Percentiles rank a stretch among this genome's conserved stretches.
Conservation (phyloP, 2,888 invertebrate species). For the Heliconius hortense region DNA sequence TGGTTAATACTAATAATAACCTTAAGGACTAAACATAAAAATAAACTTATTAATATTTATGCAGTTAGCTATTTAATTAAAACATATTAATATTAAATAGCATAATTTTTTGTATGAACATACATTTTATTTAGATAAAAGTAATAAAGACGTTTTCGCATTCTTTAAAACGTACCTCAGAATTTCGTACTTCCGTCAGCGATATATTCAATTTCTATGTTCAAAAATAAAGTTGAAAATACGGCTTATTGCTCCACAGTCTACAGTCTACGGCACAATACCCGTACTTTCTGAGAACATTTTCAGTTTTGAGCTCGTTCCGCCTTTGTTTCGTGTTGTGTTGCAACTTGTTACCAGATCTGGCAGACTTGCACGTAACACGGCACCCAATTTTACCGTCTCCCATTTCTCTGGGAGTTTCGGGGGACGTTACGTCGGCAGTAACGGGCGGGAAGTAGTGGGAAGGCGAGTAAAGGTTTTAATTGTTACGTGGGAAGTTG, state of each 20-base stretch:
- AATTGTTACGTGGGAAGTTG: conserved; percentile 70
- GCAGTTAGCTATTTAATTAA: neutral
- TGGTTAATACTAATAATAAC: neutral
- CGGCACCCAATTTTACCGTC: conserved; percentile 33
- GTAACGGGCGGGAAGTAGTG: conserved; percentile 44
- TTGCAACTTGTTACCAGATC: conserved; percentile 33
- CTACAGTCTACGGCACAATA: conserved; percentile 22
- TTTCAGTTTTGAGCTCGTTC: conserved; percentile 35
- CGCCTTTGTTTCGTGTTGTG: conserved; percentile 36
- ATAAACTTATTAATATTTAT: neutral
- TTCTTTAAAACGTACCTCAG: neutral
- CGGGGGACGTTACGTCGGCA: conserved; percentile 35
- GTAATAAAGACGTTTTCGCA: neutral
- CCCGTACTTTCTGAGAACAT: conserved; percentile 33
- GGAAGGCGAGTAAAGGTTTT: conserved; percentile 63
- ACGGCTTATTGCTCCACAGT: conserved; percentile 17
- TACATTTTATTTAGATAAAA: neutral
- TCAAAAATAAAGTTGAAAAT: conserved; percentile 29
- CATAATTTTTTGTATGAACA: neutral
- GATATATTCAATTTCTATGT: conserved; percentile 16
- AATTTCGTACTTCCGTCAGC: conserved; percentile 1
- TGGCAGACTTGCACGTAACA: conserved; percentile 26
- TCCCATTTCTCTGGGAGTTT: conserved; percentile 29
- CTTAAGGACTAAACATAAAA: neutral
- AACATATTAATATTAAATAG: neutral